These are phyloP conservation scores for Xylota segnis DNA, from an alignment of 2,888 invertebrate genomes.

Conservation along the genomic window DNA sequence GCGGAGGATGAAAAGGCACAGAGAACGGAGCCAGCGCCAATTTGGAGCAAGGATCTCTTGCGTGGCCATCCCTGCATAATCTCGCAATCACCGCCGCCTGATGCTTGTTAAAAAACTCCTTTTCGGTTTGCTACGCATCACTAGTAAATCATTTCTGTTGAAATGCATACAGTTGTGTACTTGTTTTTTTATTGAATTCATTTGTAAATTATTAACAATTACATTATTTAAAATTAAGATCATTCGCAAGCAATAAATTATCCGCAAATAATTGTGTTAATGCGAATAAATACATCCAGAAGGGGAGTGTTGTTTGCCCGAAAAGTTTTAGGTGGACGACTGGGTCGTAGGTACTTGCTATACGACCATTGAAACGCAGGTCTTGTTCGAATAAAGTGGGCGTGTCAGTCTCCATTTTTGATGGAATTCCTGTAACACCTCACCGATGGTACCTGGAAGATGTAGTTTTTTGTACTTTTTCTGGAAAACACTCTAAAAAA, in stretches of 20 bases:
- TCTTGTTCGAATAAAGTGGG: too few species aligned
- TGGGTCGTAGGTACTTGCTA: too few species aligned
- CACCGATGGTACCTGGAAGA: too few species aligned
- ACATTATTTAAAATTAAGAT: slow-evolving; percentile 74
- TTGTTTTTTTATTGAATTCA: slow-evolving; percentile 41
- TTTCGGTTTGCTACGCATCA: background rate
- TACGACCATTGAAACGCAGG: too few species aligned
- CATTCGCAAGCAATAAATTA: slow-evolving; percentile 69
- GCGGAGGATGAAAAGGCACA: background rate
- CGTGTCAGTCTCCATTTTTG: too few species aligned
- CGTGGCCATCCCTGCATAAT: background rate
- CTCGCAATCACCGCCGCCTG: slow-evolving; percentile 19
- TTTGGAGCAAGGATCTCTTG: background rate
- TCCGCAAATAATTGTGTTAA: slow-evolving; percentile 49
- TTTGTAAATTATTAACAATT: slow-evolving; percentile 69
- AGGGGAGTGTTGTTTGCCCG: background rate
- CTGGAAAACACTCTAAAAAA: too few species aligned
- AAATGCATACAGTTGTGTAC: background rate
- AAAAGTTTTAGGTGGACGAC: too few species aligned
- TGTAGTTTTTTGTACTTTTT: too few species aligned
- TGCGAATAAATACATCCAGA: slow-evolving; percentile 30
- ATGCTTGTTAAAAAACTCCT: slow-evolving; percentile 15
- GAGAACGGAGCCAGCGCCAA: background rate
- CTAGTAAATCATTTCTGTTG: slow-evolving; percentile 19
- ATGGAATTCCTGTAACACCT: too few species aligned